Conservation (phyloP, 2,797 vertebrate species). For the Cichlasoma orientale region DNA sequence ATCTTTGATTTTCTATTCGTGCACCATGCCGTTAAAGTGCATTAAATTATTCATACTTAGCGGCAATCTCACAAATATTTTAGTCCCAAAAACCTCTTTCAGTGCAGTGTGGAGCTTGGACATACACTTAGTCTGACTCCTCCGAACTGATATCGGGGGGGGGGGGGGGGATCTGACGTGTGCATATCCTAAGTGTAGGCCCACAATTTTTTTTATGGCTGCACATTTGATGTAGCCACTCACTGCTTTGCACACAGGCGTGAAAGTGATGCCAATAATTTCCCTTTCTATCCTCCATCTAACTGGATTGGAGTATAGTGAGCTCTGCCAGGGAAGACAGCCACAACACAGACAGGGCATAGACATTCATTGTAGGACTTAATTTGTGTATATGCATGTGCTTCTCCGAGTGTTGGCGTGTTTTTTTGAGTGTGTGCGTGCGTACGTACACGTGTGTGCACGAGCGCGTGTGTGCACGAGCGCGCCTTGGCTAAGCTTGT, state of each 20-base stretch:
- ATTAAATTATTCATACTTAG: constrained; percentile 71
- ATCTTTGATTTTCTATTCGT: constrained; percentile 57
- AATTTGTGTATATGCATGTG: constrained; percentile 1
- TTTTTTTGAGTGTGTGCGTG: not conserved
- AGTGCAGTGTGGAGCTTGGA: constrained; percentile 33
- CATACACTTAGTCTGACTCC: constrained; percentile 12
- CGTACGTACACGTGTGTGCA: no score
- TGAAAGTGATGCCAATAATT: constrained; percentile 54
- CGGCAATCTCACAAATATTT: constrained; percentile 73
- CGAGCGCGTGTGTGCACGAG: not conserved
- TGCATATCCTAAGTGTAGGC: constrained; percentile 39
- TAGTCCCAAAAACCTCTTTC: constrained; percentile 53
- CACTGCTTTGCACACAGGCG: constrained; percentile 38
- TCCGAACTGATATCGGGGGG: constrained; percentile 26
- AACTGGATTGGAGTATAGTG: constrained; percentile 26
- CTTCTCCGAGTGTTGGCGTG: not conserved
- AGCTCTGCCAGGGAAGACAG: constrained; percentile 49
- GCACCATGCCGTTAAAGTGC: constrained; percentile 51
- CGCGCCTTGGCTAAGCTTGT: not conserved
- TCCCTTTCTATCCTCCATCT: constrained; percentile 43
- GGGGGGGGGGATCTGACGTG: constrained; percentile 8
- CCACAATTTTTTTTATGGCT: constrained; percentile 11
- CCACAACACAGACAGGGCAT: constrained; percentile 32
- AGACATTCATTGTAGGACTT: constrained; percentile 20
- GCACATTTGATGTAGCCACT: constrained; percentile 45